These are phyloP conservation scores for Pentamera pediparva DNA, from an alignment of 53 echinoderm and acorn worm species.

Conservation along the genomic window DNA sequence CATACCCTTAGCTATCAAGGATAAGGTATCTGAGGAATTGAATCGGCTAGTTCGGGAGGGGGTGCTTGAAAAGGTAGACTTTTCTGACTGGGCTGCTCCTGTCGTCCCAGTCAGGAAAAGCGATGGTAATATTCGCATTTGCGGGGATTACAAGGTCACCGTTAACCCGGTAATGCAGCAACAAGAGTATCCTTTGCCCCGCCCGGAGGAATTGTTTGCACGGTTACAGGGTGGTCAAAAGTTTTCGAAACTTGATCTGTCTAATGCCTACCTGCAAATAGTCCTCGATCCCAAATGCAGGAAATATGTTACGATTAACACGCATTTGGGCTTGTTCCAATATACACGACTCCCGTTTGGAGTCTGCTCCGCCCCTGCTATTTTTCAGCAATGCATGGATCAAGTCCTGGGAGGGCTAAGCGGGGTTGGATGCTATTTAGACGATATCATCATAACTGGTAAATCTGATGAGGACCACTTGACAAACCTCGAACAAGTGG, in stretches of 20 bases:
- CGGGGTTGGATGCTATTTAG: constrained; percentile 16
- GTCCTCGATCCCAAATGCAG: background rate
- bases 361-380: background rate
- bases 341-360: background rate
- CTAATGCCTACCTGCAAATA: constrained; percentile 18
- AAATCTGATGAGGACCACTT: background rate
- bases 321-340: background rate
- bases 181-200: constrained; percentile 23
- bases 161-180: background rate
- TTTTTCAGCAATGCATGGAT: constrained; percentile 17
- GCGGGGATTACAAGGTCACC: constrained; percentile 28
- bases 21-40: background rate
- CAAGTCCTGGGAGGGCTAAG: background rate
- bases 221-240: background rate
- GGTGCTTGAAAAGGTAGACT: constrained; percentile 12
- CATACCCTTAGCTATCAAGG: background rate
- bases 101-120: constrained; percentile 7
- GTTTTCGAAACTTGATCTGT: background rate
- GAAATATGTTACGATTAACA: constrained; percentile 19
- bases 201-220: constrained; percentile 16
- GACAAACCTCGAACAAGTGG: background rate
- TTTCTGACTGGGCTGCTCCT: constrained; percentile 21
- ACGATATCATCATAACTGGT: constrained; percentile 23
- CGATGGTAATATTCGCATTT: background rate
- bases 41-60: constrained; percentile 1